Percentiles rank a stretch among this genome's conserved stretches.
These are phyloP conservation scores for Notodonta ziczac DNA, from an alignment of 2,888 invertebrate genomes.

Conservation along the genomic window DNA sequence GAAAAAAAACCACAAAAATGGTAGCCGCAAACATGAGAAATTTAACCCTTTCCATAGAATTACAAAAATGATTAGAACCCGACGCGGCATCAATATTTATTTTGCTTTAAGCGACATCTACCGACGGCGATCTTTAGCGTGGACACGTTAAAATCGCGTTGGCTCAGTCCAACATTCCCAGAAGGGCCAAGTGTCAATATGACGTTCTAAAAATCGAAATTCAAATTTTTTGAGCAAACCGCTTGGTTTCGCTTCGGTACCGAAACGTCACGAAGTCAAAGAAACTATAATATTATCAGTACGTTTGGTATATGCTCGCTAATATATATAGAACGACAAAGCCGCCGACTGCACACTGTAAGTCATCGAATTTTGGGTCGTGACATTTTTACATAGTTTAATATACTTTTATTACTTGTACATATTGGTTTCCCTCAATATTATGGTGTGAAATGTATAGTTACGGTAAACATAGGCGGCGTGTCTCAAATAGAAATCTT, in stretches of 20 bases:
- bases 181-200: slow-evolving; percentile 72
- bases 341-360: slow-evolving; percentile 42
- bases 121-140: slow-evolving; percentile 57
- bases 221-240: slow-evolving; percentile 58
- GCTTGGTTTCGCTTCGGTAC: slow-evolving; percentile 35
- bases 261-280: slow-evolving; percentile 60
- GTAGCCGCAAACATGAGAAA: slow-evolving; percentile 49
- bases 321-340: slow-evolving; percentile 57
- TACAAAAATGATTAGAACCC: slow-evolving; percentile 66
- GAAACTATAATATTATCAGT: slow-evolving; percentile 40
- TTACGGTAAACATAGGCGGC: slow-evolving; percentile 25
- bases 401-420: slow-evolving; percentile 38
- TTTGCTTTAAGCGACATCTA: slow-evolving; percentile 49
- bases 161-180: slow-evolving; percentile 56
- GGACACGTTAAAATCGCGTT: slow-evolving; percentile 62
- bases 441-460: slow-evolving; percentile 18
- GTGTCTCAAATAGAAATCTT: slow-evolving; percentile 22
- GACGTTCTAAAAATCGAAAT: slow-evolving; percentile 53
- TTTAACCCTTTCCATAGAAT: slow-evolving; percentile 64
- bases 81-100: slow-evolving; percentile 49
- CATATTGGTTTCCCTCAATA: slow-evolving; percentile 32
- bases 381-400: slow-evolving; percentile 35
- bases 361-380: slow-evolving; percentile 23
- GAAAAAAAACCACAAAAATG: slow-evolving; percentile 47
- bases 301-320: slow-evolving; percentile 55